A percentile compares a stretch with the other conserved stretches of the same genome.
These are phyloP conservation scores for Melanostigma gelatinosum DNA, from an alignment of 2,113 vertebrate genomes.

Conservation along the genomic window DNA sequence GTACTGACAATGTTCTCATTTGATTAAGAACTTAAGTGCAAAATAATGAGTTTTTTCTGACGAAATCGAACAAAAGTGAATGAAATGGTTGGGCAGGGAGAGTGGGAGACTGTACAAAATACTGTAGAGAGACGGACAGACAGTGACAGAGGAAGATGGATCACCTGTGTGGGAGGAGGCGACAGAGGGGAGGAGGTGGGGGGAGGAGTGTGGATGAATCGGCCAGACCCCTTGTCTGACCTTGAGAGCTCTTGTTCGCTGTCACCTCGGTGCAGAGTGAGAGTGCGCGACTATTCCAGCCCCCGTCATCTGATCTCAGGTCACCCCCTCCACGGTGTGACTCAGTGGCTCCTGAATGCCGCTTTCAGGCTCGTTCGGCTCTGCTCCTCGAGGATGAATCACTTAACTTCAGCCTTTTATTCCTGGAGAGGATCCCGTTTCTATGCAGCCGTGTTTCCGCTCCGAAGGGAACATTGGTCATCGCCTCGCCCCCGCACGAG, in stretches of 20 bases:
- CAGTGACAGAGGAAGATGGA: constrained; percentile 34
- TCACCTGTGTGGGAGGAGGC: constrained; percentile 57
- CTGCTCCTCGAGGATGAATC: constrained; percentile 68
- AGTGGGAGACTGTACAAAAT: constrained; percentile 12
- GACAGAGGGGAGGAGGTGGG: constrained; percentile 1
- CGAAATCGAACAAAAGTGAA: neutral
- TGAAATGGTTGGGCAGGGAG: neutral
- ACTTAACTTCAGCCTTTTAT: constrained; percentile 71
- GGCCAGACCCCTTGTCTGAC: constrained; percentile 58
- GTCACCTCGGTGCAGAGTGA: constrained; percentile 63
- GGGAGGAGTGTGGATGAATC: constrained; percentile 44
- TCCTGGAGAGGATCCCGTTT: constrained; percentile 70
- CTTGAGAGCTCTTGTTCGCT: constrained; percentile 67
- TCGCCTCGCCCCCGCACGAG: constrained; percentile 58
- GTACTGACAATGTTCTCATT: neutral
- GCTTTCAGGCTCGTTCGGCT: constrained; percentile 59
- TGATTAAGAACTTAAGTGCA: neutral
- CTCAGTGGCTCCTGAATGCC: constrained; percentile 70
- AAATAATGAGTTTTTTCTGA: neutral
- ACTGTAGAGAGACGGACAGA: constrained; percentile 22
- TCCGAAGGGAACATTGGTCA: constrained; percentile 62
- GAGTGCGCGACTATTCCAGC: constrained; percentile 47
- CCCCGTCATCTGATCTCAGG: constrained; percentile 73
- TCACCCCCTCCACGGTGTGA: constrained; percentile 65
- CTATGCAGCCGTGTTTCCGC: constrained; percentile 50